Evolutionary conservation across 1,140 invertebrate genomes (phyloP), one percentile per base, ranked within the genome.

Genomic region (Scaptomyza pallida): DNA sequence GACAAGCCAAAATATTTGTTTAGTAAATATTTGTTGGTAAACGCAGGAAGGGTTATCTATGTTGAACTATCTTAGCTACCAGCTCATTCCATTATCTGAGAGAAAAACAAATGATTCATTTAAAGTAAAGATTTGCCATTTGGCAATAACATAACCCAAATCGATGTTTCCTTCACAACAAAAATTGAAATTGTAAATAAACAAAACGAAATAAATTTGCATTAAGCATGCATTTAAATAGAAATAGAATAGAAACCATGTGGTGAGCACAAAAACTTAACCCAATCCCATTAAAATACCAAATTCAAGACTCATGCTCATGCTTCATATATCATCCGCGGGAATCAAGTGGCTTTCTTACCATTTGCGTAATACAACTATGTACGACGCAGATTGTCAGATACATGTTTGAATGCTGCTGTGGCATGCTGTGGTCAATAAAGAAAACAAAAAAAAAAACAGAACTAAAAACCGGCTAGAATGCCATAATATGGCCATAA

Each of bases 391-490:
- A 75, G 67, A 70, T 83, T 67, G 47, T 57, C 23, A 52, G 48
- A 54, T 48, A n/a, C n/a, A 69, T 63, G 52, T 33, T 37, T 37
- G n/a, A n/a, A 37, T n/a, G 33, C 33, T n/a, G 33, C 33, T 35
- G 33, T 50, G 48, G 13, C 59, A 45, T 62, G 48, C 65, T 83
- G 81, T 74, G 77, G 80, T 80, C 77, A 82, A 62, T 48, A 69
- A 69, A 16, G 21, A 63, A 69, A 40, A 3, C n/a, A 37, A 16
- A 45, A 47, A 30, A 5, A 44, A 13, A n/a, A n/a, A n/a, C n/a
- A n/a, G n/a, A n/a, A n/a, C n/a, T n/a, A 17, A 70, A 79, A 82
- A 86, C 81, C 77, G 81, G 81, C 82, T 86, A 71, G 74, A 81
- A 61, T 56, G 51, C 55, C 60, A 71, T 54, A 71, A 69, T 70